Conservation (phyloP, 2,113 vertebrate species). For the Rhynchomys soricoides region DNA sequence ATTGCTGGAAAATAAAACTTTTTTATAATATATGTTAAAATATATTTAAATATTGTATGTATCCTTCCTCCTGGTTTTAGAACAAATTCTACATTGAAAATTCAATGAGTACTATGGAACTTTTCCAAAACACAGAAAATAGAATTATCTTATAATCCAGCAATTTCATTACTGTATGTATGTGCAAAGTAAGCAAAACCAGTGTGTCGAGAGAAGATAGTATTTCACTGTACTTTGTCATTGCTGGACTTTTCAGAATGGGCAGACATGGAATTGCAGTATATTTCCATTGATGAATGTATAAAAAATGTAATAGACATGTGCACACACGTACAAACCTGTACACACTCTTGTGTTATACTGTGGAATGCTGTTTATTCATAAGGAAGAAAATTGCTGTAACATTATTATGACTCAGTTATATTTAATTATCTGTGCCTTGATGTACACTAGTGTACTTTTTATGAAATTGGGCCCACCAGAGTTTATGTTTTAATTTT, state of each 20-base stretch:
- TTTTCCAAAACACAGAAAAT: background rate
- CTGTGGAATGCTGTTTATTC: background rate
- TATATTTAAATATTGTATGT: slow-evolving; percentile 80
- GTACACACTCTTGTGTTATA: background rate
- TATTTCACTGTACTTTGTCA: background rate
- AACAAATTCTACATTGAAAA: slow-evolving; percentile 82
- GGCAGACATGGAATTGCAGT: background rate
- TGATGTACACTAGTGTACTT: background rate
- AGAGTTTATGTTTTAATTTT: background rate
- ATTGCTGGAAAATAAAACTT: background rate
- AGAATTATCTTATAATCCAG: background rate
- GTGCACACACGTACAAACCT: no score
- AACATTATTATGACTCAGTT: no score
- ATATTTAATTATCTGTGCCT: background rate
- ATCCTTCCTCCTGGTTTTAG: slow-evolving; percentile 78
- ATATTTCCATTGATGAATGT: background rate
- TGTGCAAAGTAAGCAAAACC: background rate
- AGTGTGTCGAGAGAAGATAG: background rate
- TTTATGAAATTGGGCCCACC: background rate
- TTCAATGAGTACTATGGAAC: slow-evolving; percentile 73
- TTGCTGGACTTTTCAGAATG: no score
- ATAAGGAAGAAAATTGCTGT: background rate
- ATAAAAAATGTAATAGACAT: background rate
- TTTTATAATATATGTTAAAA: slow-evolving; percentile 74
- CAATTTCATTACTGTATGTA: background rate